Evolutionary conservation across 2,797 vertebrate species (phyloP).

Genomic region (Xyrichtys novacula): DNA sequence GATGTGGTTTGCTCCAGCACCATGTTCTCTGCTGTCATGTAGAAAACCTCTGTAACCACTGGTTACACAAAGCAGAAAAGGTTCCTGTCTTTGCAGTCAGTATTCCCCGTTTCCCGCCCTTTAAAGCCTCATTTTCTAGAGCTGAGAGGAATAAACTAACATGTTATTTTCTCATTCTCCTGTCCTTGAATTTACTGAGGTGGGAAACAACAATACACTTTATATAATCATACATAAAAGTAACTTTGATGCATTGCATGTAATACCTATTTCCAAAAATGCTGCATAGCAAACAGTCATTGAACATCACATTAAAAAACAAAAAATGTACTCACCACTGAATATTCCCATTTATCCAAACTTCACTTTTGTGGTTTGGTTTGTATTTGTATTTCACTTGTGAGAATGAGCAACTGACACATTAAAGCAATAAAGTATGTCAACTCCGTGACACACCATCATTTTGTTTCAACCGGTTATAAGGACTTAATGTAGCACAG

Average conservation of each 20-base stretch:
- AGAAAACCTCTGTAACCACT: slow-evolving; percentile 56
- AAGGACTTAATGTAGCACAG: too few relatives aligned
- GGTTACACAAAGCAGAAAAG: slow-evolving; percentile 53
- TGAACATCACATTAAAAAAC: not conserved
- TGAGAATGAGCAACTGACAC: too few relatives aligned
- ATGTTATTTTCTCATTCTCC: slow-evolving; percentile 5
- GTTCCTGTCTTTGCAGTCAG: slow-evolving; percentile 12
- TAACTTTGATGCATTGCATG: not conserved
- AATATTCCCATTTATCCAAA: not conserved
- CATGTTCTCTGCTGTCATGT: slow-evolving; percentile 68
- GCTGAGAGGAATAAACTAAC: slow-evolving; percentile 19
- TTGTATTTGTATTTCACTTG: too few relatives aligned
- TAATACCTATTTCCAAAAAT: not conserved
- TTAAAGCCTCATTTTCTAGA: slow-evolving; percentile 13
- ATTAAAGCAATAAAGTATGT: too few relatives aligned
- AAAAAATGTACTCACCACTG: not conserved
- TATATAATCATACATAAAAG: not conserved
- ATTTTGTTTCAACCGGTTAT: too few relatives aligned
- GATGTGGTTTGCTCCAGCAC: slow-evolving; percentile 62
- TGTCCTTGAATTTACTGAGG: slow-evolving; percentile 8
- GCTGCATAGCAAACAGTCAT: not conserved
- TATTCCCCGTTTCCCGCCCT: slow-evolving; percentile 27
- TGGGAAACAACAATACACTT: slow-evolving; percentile 11
- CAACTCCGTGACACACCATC: too few relatives aligned
- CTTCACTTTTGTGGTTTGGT: too few relatives aligned